Evolutionary conservation across 2,888 invertebrate species (phyloP).

Genomic region (Meloe dianella): DNA sequence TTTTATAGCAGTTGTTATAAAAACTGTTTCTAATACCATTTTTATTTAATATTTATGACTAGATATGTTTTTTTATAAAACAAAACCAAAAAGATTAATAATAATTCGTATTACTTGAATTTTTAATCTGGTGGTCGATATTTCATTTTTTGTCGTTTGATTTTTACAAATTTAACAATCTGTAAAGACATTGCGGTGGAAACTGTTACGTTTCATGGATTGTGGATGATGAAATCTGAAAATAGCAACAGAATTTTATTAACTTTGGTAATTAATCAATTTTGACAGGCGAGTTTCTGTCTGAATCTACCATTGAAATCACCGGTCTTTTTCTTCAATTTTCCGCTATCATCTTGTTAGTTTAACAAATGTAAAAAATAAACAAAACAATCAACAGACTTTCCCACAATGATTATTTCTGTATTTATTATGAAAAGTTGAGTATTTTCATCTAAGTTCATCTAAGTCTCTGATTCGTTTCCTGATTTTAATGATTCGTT

Average conservation of each 20-base stretch:
- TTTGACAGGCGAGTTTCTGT: neutral
- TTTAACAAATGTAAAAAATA: too few species aligned
- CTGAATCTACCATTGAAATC: neutral
- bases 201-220: neutral
- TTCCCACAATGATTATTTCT: too few species aligned
- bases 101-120: constrained; percentile 17
- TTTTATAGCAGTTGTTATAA: constrained; percentile 79
- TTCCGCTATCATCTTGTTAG: too few species aligned
- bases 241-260: neutral
- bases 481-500: too few species aligned
- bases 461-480: too few species aligned
- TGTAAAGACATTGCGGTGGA: neutral
- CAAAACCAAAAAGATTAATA: constrained; percentile 28
- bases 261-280: too few species aligned
- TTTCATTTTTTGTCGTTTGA: constrained; percentile 45
- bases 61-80: constrained; percentile 34
- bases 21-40: constrained; percentile 77
- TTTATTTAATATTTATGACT: constrained; percentile 14
- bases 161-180: neutral
- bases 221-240: neutral
- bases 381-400: too few species aligned
- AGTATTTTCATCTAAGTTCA: too few species aligned
- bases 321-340: too few species aligned
- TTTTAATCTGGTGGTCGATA: constrained; percentile 49
- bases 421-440: too few species aligned